Evolutionary conservation across 1,140 invertebrate species (phyloP).

Genomic region (Papilio helenus): DNA sequence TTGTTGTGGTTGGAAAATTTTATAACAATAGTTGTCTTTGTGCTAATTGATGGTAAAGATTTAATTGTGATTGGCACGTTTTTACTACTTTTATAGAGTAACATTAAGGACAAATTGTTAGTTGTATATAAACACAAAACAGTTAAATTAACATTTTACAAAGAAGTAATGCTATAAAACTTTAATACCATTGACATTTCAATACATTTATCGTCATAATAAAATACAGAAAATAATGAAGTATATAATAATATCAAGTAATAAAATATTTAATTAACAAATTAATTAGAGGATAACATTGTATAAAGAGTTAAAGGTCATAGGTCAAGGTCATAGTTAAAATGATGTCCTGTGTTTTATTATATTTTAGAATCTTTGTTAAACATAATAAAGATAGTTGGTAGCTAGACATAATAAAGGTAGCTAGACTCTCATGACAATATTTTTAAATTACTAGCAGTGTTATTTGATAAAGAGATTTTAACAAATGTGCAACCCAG

Average conservation of each 20-base stretch:
- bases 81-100: neutral
- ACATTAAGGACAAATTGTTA: neutral
- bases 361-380: no score
- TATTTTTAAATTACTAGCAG: no score
- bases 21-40: neutral
- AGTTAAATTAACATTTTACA: slow-evolving; percentile 1
- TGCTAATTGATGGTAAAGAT: neutral
- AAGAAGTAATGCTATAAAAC: slow-evolving; percentile 19
- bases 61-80: neutral
- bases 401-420: no score
- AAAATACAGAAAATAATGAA: neutral
- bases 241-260: neutral
- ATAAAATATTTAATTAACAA: slow-evolving; percentile 1
- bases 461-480: no score
- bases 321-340: neutral
- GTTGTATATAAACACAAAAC: neutral
- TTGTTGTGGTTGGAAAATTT: neutral
- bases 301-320: slow-evolving; percentile 32
- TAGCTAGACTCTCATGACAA: no score
- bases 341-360: no score
- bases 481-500: no score
- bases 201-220: neutral
- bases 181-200: slow-evolving; percentile 4
- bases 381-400: no score
- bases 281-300: slow-evolving; percentile 28